Percentiles rank a stretch among this genome's conserved stretches.
Conservation (phyloP, 2,797 vertebrate genomes). For the Peromyscus attwateri region DNA sequence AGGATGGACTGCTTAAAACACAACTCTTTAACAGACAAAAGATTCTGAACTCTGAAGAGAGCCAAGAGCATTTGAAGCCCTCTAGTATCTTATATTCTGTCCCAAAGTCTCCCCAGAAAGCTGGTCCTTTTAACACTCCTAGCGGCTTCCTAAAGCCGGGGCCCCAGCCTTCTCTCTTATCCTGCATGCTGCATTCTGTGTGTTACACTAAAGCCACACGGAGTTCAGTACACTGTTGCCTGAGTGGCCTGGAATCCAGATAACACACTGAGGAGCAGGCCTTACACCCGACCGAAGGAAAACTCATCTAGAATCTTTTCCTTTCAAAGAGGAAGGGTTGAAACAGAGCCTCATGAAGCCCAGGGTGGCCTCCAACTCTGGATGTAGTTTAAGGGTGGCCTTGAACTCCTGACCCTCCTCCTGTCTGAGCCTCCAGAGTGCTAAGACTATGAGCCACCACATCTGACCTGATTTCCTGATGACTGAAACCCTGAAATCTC, state of each 20-base stretch:
- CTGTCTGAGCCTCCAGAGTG: background rate
- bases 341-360: background rate
- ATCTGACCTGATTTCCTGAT: background rate
- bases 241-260: background rate
- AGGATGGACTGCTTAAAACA: background rate
- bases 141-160: background rate
- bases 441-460: background rate
- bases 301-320: background rate
- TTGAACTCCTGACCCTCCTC: background rate
- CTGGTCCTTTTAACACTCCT: background rate
- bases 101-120: background rate
- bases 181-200: too few species aligned
- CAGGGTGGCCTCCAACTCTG: background rate
- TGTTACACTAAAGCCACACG: background rate
- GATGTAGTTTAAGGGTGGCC: background rate
- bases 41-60: background rate
- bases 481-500: conserved; percentile 20
- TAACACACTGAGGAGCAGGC: background rate
- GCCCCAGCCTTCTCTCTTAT: background rate
- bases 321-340: background rate
- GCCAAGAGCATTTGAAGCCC: too few species aligned
- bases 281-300: background rate
- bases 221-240: background rate
- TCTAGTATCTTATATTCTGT: background rate
- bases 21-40: background rate